Percentiles rank a stretch among this genome's conserved stretches.
These are phyloP conservation scores for Martes martes DNA, from an alignment of 2,113 vertebrate species.

Conservation along the genomic window DNA sequence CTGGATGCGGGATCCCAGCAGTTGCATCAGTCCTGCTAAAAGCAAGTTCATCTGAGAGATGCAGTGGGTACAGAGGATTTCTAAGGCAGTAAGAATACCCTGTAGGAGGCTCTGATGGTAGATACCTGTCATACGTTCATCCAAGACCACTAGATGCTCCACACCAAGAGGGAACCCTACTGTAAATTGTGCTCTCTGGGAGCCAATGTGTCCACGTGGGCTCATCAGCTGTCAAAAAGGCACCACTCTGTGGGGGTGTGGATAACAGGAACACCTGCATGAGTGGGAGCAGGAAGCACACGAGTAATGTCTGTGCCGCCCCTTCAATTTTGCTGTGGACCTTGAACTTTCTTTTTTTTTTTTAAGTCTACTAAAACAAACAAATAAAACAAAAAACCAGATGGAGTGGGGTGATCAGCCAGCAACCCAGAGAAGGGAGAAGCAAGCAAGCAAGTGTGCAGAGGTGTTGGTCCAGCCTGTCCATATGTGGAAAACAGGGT, in stretches of 20 bases:
- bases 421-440: neutral
- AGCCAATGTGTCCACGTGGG: no score
- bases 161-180: neutral
- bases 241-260: neutral
- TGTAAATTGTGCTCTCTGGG: neutral
- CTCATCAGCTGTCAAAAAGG: neutral
- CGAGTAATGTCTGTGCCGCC: neutral
- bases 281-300: neutral
- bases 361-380: neutral
- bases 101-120: no score
- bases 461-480: neutral
- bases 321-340: neutral
- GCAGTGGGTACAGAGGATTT: neutral
- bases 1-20: neutral
- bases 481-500: neutral
- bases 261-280: fast-evolving
- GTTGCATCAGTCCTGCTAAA: neutral
- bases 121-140: neutral
- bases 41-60: neutral
- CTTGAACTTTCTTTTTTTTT: neutral
- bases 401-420: neutral
- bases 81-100: neutral
- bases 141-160: neutral
- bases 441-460: neutral
- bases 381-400: neutral